Evolutionary conservation across 2,797 vertebrate genomes (phyloP).

Genomic region (Amazona ochrocephala): DNA sequence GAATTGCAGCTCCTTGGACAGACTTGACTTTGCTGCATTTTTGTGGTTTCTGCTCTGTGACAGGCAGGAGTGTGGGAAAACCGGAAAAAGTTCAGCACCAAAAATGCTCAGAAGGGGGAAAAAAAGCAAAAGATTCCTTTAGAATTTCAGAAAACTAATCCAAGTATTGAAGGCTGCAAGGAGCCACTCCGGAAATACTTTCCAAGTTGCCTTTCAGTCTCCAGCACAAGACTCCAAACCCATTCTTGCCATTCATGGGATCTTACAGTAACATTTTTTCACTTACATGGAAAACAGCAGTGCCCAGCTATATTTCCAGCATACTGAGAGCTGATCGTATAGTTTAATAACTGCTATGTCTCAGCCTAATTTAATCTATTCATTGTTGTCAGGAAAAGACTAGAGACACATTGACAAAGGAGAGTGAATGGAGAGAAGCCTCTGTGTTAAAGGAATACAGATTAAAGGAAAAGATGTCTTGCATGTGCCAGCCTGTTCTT

Average conservation of each 20-base stretch:
- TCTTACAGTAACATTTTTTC: slow-evolving; percentile 59
- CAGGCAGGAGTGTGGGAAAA: slow-evolving; percentile 98
- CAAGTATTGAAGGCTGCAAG: slow-evolving; percentile 79
- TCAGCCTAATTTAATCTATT: slow-evolving; percentile 9
- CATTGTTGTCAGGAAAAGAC: not conserved
- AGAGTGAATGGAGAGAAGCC: not conserved
- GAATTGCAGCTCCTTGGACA: slow-evolving; percentile 90
- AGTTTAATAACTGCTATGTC: not conserved
- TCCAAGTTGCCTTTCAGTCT: slow-evolving; percentile 79
- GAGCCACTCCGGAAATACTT: slow-evolving; percentile 79
- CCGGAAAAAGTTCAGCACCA: slow-evolving; percentile 90
- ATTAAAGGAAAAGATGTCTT: slow-evolving; percentile 5
- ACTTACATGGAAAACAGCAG: slow-evolving; percentile 51
- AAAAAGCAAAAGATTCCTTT: slow-evolving; percentile 79
- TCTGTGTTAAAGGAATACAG: not conserved
- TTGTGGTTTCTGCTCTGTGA: slow-evolving; percentile 94
- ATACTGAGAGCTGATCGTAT: not conserved
- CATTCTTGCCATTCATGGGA: slow-evolving; percentile 67
- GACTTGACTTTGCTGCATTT: slow-evolving; percentile 91
- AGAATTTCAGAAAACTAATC: slow-evolving; percentile 80
- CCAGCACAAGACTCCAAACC: slow-evolving; percentile 59
- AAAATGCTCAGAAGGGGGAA: slow-evolving; percentile 89
- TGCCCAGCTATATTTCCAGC: slow-evolving; percentile 11
- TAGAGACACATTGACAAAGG: not conserved
- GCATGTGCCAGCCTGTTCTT: not conserved